These are phyloP conservation scores for Pachydiplax longipennis DNA, from an alignment of 2,888 invertebrate genomes.

Conservation along the genomic window DNA sequence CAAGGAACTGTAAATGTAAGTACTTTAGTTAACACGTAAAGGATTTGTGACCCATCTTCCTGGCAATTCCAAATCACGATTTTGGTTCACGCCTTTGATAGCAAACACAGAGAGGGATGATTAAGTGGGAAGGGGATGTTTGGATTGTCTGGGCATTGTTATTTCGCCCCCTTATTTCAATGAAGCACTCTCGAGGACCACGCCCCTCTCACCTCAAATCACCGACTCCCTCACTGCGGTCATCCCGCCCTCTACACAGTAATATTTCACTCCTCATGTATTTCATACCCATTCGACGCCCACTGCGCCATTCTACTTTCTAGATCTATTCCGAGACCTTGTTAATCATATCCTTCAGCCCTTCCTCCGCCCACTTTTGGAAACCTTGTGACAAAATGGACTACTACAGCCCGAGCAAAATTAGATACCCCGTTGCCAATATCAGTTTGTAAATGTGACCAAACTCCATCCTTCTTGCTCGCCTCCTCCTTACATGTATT, in stretches of 20 bases:
- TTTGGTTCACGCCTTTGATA: no score
- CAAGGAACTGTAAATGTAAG: no score
- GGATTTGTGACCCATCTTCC: no score
- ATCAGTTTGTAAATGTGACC: no score
- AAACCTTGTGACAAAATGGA: no score
- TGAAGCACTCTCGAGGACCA: not conserved
- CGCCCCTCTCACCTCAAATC: conserved; percentile 1
- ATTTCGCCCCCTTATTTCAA: not conserved
- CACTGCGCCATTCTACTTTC: not conserved
- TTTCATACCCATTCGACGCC: not conserved
- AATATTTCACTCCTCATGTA: not conserved
- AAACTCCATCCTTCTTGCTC: no score
- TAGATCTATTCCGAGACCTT: not conserved
- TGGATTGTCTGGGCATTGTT: not conserved
- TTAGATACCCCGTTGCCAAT: no score
- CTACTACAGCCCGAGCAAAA: no score
- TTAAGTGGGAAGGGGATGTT: not conserved
- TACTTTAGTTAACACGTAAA: no score
- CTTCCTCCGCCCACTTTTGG: not conserved
- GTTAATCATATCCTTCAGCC: not conserved
- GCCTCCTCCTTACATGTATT: no score
- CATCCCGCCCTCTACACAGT: not conserved
- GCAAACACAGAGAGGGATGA: not conserved
- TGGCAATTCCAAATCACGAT: no score
- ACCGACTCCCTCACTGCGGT: not conserved